phyloP scores from a whole-genome alignment of 1,140 invertebrate genomes.

The Trachelipus rathkii region DNA sequence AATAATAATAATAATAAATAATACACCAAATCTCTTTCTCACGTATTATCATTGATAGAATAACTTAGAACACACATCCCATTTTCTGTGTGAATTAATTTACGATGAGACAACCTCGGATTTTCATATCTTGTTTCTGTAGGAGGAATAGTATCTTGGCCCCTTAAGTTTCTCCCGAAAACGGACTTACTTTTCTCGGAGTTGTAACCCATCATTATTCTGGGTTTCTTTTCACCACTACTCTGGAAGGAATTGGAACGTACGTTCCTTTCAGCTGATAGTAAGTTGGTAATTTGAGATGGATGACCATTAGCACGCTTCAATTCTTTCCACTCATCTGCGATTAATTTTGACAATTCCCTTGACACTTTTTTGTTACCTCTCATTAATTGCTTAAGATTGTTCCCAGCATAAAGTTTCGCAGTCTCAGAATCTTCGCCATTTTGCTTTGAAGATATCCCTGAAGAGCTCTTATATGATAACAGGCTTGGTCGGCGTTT shows the following conservation, averaged over 20 bases:
- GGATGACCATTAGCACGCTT: not conserved
- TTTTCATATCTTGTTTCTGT: not conserved
- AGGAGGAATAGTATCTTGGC: not conserved
- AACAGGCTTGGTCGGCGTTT: not conserved
- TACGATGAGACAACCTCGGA: conserved; percentile 3
- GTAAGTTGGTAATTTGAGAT: conserved; percentile 1
- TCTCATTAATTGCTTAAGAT: not conserved
- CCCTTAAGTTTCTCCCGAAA: no score
- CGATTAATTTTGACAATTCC: conserved; percentile 28
- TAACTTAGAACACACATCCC: conserved; percentile 25
- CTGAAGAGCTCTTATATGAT: not conserved
- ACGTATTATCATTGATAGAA: not conserved
- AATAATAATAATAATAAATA: no score
- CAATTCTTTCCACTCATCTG: conserved; percentile 37
- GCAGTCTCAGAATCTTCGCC: not conserved
- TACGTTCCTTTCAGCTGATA: conserved; percentile 2
- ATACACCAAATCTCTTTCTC: not conserved
- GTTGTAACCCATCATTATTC: not conserved
- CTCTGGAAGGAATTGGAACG: conserved; percentile 4
- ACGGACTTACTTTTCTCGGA: not conserved
- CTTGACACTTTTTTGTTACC: conserved; percentile 23
- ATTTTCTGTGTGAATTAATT: conserved; percentile 4
- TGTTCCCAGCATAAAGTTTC: not conserved
- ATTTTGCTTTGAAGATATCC: not conserved
- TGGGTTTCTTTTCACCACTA: not conserved